phyloP scores from a whole-genome alignment of 2,888 invertebrate genomes.

The Bedellia somnulentella region DNA sequence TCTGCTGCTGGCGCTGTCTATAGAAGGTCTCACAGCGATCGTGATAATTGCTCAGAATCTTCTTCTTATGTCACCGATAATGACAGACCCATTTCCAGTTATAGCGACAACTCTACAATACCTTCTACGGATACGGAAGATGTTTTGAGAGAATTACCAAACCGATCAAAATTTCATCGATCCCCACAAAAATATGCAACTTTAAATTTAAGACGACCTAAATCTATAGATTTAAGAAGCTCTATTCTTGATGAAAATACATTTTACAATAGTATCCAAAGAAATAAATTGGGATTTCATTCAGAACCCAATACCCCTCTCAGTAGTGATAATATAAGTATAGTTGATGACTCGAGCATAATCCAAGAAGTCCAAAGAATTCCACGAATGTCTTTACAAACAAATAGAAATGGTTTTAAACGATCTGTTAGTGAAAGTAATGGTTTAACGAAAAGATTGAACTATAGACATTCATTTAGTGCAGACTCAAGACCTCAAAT shows the following conservation, averaged over 20 bases:
- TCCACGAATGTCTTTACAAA: constrained; percentile 46
- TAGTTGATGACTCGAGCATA: constrained; percentile 33
- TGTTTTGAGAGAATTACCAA: constrained; percentile 48
- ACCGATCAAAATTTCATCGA: constrained; percentile 46
- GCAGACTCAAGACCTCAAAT: constrained; percentile 37
- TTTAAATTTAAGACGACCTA: constrained; percentile 45
- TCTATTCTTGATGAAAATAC: constrained; percentile 28
- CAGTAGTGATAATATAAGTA: constrained; percentile 26
- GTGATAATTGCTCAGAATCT: constrained; percentile 55
- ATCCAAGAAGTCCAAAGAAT: constrained; percentile 44
- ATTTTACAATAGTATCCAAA: constrained; percentile 40
- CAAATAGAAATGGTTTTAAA: constrained; percentile 44
- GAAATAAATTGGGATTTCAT: constrained; percentile 47
- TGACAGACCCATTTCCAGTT: constrained; percentile 52
- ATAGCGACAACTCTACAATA: constrained; percentile 53
- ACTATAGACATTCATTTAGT: constrained; percentile 53
- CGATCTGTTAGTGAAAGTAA: constrained; percentile 50
- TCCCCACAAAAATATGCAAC: constrained; percentile 56
- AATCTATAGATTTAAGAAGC: constrained; percentile 45
- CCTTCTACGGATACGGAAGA: constrained; percentile 54
- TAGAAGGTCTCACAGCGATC: constrained; percentile 49
- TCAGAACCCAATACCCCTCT: constrained; percentile 55
- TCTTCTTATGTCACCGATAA: constrained; percentile 53
- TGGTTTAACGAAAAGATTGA: constrained; percentile 46
- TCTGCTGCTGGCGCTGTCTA: constrained; percentile 43